phyloP scores from a whole-genome alignment of 2,113 vertebrate species.

The Sebastes schlegelii region DNA sequence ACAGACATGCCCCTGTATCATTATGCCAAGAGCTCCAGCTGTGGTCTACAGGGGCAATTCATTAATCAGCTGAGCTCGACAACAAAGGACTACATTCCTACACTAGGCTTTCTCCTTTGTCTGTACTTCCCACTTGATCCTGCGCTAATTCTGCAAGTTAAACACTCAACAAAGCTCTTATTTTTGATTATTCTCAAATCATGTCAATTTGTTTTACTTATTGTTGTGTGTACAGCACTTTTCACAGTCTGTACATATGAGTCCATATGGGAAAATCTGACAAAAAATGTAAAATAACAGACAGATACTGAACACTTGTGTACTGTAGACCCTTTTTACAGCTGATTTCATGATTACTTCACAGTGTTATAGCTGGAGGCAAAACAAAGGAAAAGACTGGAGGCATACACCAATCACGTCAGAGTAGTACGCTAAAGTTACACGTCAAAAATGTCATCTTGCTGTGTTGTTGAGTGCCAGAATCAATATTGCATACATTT shows the following conservation, averaged over 20 bases:
- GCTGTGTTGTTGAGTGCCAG: no score
- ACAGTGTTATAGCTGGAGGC: no score
- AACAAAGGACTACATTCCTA: conserved; percentile 76
- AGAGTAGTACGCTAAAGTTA: no score
- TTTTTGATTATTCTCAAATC: background rate
- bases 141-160: background rate
- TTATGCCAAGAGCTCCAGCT: conserved; percentile 68
- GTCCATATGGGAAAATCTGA: background rate
- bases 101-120: conserved; percentile 61
- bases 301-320: background rate
- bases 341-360: no score
- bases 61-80: conserved; percentile 66
- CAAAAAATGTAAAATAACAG: background rate
- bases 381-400: no score
- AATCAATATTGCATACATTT: no score
- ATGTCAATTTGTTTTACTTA: background rate
- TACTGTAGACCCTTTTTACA: no score
- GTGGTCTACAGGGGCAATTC: conserved; percentile 59
- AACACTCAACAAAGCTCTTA: conserved; percentile 1
- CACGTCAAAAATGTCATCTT: no score
- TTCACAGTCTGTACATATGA: background rate
- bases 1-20: conserved; percentile 25
- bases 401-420: no score
- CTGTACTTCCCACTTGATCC: conserved; percentile 25
- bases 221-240: background rate